Evolutionary conservation across 2,888 invertebrate genomes (phyloP), one percentile per base, ranked within the genome.

Genomic region (Heliothis peltigera): DNA sequence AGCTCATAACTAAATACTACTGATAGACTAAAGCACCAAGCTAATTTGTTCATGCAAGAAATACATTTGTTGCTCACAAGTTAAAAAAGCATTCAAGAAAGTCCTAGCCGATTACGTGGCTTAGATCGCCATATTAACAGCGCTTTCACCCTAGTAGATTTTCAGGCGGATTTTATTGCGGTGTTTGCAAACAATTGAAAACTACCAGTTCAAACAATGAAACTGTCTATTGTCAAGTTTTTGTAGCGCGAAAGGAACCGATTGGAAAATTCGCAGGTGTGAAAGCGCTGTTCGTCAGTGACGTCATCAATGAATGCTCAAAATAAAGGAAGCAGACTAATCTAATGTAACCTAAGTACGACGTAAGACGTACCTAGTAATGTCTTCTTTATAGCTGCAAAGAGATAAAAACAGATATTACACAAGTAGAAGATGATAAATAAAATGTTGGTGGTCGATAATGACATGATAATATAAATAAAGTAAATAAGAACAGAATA

Each of bases 361-460:
- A 67, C 79, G 62, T 63, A 28, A 79, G 65, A 92, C 92, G 70
- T 92, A 94, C 93, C 90, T 93, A 90, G 91, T 89, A 79, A 93
- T 92, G 81, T 88, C 93, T 80, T 93, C 90, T 89, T 92, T 92
- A 84, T 88, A 92, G 89, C 93, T 94, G 93, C 73, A 93, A 91
- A 90, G 52, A 89, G 80, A 88, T 70, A 87, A 86, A 77, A 73
- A 78, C 55, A 78, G 70, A 77, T 53, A 75, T 69, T 77, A 77
- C 25, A 73, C 52, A 35, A 64, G 43, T 62, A 70, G 43, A 75
- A 61, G 44, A 64, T 48, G 39, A 44, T 55, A 55, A 61, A 43
- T 46, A 70, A 43, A 54, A 42, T 52, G 25, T 54, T 8, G 39
- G 4, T 18, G 60, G 7, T 44, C 18, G 35, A 52, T 35, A 28